phyloP scores from a whole-genome alignment of 2,888 invertebrate species.

The Trichogramma evanescens region DNA sequence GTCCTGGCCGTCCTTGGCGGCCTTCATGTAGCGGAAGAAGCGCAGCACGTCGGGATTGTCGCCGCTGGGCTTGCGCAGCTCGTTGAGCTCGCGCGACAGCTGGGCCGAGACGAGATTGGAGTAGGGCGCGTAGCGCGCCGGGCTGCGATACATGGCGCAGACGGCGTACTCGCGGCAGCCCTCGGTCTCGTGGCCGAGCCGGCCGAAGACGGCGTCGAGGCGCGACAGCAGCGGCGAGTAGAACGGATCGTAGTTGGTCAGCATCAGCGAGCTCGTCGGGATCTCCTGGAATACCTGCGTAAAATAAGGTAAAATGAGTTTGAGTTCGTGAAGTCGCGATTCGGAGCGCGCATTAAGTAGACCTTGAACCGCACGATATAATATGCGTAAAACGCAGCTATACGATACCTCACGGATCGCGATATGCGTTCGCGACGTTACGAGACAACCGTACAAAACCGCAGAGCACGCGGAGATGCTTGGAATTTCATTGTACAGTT shows the following conservation, averaged over 20 bases:
- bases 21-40: slow-evolving; percentile 86
- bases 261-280: slow-evolving; percentile 71
- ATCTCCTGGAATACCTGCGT: slow-evolving; percentile 75
- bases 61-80: slow-evolving; percentile 73
- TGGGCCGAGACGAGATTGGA: slow-evolving; percentile 84
- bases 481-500: too few species aligned
- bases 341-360: too few species aligned
- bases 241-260: slow-evolving; percentile 84
- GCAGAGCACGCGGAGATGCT: too few species aligned
- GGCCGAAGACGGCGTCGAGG: slow-evolving; percentile 75
- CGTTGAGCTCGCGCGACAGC: slow-evolving; percentile 80
- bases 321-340: too few species aligned
- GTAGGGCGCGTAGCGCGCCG: slow-evolving; percentile 82
- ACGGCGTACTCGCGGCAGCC: slow-evolving; percentile 75
- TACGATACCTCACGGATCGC: too few species aligned
- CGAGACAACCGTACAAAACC: too few species aligned
- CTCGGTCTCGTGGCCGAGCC: slow-evolving; percentile 58
- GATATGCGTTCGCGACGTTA: too few species aligned
- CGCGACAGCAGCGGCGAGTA: slow-evolving; percentile 80
- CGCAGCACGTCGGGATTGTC: slow-evolving; percentile 81
- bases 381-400: too few species aligned
- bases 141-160: slow-evolving; percentile 81
- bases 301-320: neutral
- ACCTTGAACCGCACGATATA: too few species aligned
- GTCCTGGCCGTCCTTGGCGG: slow-evolving; percentile 81